Evolutionary conservation across 2,113 vertebrate species (phyloP).

Genomic region (Butastur rufipennis): DNA sequence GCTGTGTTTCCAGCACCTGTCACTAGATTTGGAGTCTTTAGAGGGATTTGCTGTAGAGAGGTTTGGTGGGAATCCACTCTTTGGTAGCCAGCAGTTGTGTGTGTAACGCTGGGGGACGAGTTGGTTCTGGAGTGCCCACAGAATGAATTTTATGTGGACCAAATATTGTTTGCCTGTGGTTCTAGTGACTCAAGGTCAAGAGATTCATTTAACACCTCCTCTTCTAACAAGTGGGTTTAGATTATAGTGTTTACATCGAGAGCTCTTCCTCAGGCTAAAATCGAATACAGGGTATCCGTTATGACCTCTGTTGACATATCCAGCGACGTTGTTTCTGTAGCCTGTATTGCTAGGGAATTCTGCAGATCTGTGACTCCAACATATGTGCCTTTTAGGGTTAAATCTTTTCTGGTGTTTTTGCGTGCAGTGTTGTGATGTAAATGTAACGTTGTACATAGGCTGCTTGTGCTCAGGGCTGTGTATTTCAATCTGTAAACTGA

Average conservation of each 20-base stretch:
- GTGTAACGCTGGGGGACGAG: not conserved
- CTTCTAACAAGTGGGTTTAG: not conserved
- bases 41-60: not conserved
- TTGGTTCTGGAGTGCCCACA: not conserved
- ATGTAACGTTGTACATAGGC: fast-evolving
- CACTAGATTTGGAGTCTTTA: not conserved
- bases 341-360: not conserved
- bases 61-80: not conserved
- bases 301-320: not conserved
- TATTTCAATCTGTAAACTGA: not conserved
- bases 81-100: not conserved
- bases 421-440: not conserved
- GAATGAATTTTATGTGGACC: not conserved
- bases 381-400: not conserved
- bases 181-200: not conserved
- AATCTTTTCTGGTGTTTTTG: not conserved
- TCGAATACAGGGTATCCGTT: fast-evolving
- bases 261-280: not conserved
- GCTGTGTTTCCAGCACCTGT: not conserved
- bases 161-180: not conserved
- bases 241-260: not conserved
- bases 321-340: fast-evolving
- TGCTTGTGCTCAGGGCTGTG: not conserved
- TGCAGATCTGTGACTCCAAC: not conserved
- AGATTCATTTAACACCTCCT: not conserved